Percentiles rank a stretch among this genome's conserved stretches.
phyloP scores from a whole-genome alignment of 2,113 vertebrate genomes.

The Anolis sagrei region DNA sequence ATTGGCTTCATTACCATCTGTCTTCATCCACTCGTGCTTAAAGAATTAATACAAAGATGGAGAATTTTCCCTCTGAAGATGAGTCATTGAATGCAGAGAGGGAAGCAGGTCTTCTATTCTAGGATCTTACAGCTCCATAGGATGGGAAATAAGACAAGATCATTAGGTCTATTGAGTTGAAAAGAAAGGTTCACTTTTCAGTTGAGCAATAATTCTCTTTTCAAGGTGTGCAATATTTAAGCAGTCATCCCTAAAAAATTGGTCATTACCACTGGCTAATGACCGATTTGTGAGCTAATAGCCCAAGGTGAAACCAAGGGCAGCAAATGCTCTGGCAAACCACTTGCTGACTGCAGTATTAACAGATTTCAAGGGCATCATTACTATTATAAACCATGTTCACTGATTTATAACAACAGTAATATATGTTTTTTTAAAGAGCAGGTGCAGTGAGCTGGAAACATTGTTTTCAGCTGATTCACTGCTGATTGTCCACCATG shows the following conservation, averaged over 20 bases:
- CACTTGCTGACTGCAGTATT: slow-evolving; percentile 69
- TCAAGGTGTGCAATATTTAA: slow-evolving; percentile 84
- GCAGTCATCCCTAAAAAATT: slow-evolving; percentile 84
- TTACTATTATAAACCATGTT: slow-evolving; percentile 80
- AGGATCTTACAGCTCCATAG: slow-evolving; percentile 36
- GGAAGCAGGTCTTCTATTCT: slow-evolving; percentile 53
- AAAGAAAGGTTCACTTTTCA: slow-evolving; percentile 79
- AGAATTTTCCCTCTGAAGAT: slow-evolving; percentile 72
- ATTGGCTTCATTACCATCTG: slow-evolving; percentile 81
- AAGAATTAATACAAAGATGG: slow-evolving; percentile 81
- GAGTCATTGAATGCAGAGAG: slow-evolving; percentile 66
- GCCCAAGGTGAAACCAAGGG: slow-evolving; percentile 82
- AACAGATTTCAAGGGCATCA: slow-evolving; percentile 79
- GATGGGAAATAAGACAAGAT: slow-evolving; percentile 70
- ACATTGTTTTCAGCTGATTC: slow-evolving; percentile 70
- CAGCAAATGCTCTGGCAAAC: slow-evolving; percentile 72
- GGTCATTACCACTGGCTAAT: slow-evolving; percentile 84
- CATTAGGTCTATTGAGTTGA: slow-evolving; percentile 80
- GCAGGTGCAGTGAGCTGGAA: slow-evolving; percentile 69
- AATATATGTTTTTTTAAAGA: slow-evolving; percentile 79
- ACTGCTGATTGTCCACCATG: slow-evolving; percentile 55
- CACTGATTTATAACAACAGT: slow-evolving; percentile 83
- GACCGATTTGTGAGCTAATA: slow-evolving; percentile 84
- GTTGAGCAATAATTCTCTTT: slow-evolving; percentile 83
- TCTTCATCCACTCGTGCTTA: slow-evolving; percentile 76